Conservation (phyloP, 2,888 invertebrate species). For the Rapana venosa region DNA sequence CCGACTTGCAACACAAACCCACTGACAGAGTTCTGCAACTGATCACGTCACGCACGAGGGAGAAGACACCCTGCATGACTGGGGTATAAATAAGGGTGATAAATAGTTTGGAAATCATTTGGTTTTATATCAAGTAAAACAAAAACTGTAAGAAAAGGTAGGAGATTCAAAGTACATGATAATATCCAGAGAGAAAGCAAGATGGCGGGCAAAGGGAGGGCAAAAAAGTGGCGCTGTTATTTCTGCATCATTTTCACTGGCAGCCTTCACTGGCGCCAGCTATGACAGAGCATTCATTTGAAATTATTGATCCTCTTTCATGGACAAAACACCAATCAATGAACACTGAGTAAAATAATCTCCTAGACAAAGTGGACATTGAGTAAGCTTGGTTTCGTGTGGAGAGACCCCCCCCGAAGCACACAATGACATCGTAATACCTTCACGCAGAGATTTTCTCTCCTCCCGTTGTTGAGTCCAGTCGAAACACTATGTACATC, state of each 20-base stretch:
- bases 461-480: background rate
- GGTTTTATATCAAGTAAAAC: no score
- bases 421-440: conserved; percentile 9
- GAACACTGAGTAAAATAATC: conserved; percentile 8
- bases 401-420: background rate
- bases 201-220: background rate
- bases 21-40: no score
- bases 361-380: background rate
- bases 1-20: no score
- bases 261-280: background rate
- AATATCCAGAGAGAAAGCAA: background rate
- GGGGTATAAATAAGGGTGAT: no score
- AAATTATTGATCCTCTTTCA: background rate
- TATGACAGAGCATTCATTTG: background rate
- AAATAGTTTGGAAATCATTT: no score
- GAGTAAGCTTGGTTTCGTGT: background rate
- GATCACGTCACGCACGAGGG: no score
- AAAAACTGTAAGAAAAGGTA: background rate
- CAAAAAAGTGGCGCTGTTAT: background rate
- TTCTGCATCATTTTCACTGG: background rate
- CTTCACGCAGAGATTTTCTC: background rate
- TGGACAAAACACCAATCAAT: background rate
- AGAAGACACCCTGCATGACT: no score
- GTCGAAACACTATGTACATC: conserved; percentile 24
- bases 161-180: no score